phyloP scores from a whole-genome alignment of 2,888 invertebrate species.

The Ommatoiulus sabulosus region DNA sequence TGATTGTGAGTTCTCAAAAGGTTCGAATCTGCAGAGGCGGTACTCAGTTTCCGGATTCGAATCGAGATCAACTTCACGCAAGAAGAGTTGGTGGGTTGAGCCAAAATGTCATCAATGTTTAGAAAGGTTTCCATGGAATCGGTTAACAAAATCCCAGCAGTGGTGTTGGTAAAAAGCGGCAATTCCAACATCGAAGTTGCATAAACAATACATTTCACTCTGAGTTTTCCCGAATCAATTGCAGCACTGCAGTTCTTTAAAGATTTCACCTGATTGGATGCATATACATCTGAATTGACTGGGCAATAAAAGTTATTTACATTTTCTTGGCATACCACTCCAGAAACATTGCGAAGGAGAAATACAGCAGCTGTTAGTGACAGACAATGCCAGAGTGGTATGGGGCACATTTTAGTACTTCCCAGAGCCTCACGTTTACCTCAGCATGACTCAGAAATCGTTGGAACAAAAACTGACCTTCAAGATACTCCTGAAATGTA shows the following conservation, averaged over 20 bases:
- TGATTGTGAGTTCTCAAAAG: background rate
- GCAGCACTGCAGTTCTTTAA: background rate
- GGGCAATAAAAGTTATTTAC: background rate
- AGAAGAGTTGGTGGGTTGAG: background rate
- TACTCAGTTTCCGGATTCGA: constrained; percentile 22
- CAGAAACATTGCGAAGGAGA: background rate
- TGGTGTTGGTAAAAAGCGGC: constrained; percentile 44
- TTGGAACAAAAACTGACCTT: background rate
- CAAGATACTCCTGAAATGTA: too few species aligned
- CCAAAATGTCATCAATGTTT: background rate
- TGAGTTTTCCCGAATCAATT: background rate
- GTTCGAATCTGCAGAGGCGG: background rate
- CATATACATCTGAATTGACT: background rate
- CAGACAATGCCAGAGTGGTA: background rate
- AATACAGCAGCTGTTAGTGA: background rate
- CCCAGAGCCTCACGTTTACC: background rate
- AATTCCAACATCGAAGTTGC: background rate
- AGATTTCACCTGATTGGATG: background rate
- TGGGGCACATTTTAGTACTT: background rate
- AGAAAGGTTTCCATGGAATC: background rate
- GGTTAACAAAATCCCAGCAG: constrained; percentile 49
- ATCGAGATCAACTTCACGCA: constrained; percentile 30
- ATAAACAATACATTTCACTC: constrained; percentile 44
- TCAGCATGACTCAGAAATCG: too few species aligned
- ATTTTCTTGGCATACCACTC: background rate